These are phyloP conservation scores for Lepidocyrtoides sp. DNA, from an alignment of 2,888 invertebrate species.

Conservation along the genomic window DNA sequence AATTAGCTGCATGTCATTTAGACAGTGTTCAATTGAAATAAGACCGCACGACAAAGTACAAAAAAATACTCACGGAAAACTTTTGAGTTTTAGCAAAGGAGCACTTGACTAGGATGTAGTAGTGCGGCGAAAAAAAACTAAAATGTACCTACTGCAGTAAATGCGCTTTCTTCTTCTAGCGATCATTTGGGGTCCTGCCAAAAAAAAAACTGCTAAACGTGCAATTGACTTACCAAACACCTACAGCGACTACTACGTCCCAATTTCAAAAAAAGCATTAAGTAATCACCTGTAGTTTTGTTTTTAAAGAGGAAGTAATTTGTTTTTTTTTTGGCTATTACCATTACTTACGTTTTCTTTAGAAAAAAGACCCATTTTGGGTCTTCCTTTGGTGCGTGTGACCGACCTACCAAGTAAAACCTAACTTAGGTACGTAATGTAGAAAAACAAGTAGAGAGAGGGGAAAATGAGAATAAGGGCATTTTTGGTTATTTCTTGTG, in stretches of 20 bases:
- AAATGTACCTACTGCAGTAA: constrained; percentile 64
- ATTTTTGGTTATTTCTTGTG: constrained; percentile 58
- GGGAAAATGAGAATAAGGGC: constrained; percentile 15
- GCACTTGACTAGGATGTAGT: constrained; percentile 76
- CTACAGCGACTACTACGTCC: constrained; percentile 57
- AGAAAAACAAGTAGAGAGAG: constrained; percentile 33
- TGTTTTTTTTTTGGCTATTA: constrained; percentile 57
- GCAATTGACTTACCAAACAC: constrained; percentile 44
- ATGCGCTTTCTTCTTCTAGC: constrained; percentile 73
- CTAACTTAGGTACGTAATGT: constrained; percentile 40
- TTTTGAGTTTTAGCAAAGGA: constrained; percentile 51
- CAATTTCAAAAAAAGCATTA: constrained; percentile 52
- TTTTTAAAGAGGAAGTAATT: constrained; percentile 74
- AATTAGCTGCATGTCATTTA: constrained; percentile 74
- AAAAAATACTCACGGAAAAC: constrained; percentile 40
- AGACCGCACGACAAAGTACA: constrained; percentile 39
- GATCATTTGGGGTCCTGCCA: constrained; percentile 51
- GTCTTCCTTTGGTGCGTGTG: neutral
- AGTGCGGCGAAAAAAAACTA: constrained; percentile 57
- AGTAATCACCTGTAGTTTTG: constrained; percentile 52
- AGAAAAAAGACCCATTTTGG: constrained; percentile 21
- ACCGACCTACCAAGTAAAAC: constrained; percentile 58
- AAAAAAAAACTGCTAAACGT: constrained; percentile 56
- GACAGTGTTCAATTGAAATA: constrained; percentile 25
- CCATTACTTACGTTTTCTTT: constrained; percentile 36